These are phyloP conservation scores for Zenarchopterus dispar DNA, from an alignment of 2,797 vertebrate genomes.

Conservation along the genomic window DNA sequence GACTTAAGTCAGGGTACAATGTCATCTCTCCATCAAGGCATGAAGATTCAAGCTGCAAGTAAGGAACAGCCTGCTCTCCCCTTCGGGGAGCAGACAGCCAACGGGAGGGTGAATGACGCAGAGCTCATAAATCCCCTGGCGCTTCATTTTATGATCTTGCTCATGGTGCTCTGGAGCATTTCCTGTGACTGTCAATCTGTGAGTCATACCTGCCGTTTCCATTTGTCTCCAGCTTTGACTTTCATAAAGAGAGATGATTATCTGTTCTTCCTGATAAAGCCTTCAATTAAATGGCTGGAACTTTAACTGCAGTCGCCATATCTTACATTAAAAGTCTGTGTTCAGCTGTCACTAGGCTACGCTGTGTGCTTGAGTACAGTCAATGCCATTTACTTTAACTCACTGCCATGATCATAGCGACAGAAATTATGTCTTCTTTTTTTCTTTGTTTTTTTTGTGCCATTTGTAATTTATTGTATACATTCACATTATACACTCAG, in stretches of 20 bases:
- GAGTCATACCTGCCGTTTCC: slow-evolving; percentile 64
- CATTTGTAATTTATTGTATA: slow-evolving; percentile 13
- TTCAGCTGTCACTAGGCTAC: slow-evolving; percentile 3
- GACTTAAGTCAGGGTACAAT: slow-evolving; percentile 41
- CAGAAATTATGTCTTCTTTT: background rate
- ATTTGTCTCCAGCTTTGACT: slow-evolving; percentile 46
- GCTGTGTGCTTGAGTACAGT: background rate
- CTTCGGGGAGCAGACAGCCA: slow-evolving; percentile 18
- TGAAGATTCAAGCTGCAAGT: slow-evolving; percentile 37
- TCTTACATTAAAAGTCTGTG: background rate
- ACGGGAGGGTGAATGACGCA: slow-evolving; percentile 60
- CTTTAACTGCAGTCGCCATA: background rate
- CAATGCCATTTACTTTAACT: background rate
- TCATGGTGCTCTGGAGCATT: slow-evolving; percentile 67
- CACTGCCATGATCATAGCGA: background rate
- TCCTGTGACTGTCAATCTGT: slow-evolving; percentile 56
- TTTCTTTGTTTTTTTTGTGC: background rate
- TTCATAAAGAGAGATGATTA: slow-evolving; percentile 41
- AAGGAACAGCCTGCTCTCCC: slow-evolving; percentile 42
- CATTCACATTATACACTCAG: slow-evolving; percentile 10
- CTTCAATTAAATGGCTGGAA: slow-evolving; percentile 3
- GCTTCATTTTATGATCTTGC: slow-evolving; percentile 60
- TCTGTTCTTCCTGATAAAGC: slow-evolving; percentile 18
- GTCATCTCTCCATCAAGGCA: slow-evolving; percentile 41
- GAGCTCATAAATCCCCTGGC: slow-evolving; percentile 41